Conservation (phyloP, 2,797 vertebrate species). For the Lithobates pipiens region DNA sequence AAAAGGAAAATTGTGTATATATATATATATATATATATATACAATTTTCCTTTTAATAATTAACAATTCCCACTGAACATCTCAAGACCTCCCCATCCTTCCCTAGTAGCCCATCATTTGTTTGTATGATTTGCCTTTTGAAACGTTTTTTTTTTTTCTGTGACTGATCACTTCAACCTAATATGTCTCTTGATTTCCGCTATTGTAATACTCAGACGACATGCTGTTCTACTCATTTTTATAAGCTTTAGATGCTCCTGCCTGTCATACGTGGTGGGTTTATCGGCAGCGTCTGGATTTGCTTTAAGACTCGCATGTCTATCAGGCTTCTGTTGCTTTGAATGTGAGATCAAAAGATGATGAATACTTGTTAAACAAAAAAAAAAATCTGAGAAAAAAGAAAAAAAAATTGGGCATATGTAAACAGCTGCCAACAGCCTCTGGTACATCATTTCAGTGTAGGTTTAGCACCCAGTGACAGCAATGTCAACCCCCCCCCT, state of each 20-base stretch:
- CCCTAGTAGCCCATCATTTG: constrained; percentile 74
- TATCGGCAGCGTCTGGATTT: constrained; percentile 88
- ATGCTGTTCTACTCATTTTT: constrained; percentile 84
- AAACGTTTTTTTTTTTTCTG: constrained; percentile 78
- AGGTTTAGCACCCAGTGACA: constrained; percentile 77
- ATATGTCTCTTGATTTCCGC: constrained; percentile 88
- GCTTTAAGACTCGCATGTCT: constrained; percentile 87
- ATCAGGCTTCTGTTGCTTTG: constrained; percentile 89
- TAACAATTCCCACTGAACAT: no score
- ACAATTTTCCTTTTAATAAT: no score
- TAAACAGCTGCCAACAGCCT: constrained; percentile 89
- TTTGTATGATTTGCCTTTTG: constrained; percentile 73
- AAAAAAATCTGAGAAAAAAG: constrained; percentile 80
- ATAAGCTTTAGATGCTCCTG: constrained; percentile 84
- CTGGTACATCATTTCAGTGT: constrained; percentile 86
- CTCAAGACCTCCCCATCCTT: constrained; percentile 26
- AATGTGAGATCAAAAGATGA: constrained; percentile 92
- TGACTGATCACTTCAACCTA: constrained; percentile 88
- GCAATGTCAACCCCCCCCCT: not conserved
- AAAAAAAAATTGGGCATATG: constrained; percentile 83
- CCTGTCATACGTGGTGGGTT: constrained; percentile 88
- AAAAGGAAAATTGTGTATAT: no score
- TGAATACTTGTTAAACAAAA: constrained; percentile 80
- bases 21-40: no score
- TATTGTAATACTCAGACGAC: constrained; percentile 84